A percentile compares a stretch with the other conserved stretches of the same genome.
phyloP scores from a whole-genome alignment of 1,140 invertebrate species.

The Drosophila jambulina region DNA sequence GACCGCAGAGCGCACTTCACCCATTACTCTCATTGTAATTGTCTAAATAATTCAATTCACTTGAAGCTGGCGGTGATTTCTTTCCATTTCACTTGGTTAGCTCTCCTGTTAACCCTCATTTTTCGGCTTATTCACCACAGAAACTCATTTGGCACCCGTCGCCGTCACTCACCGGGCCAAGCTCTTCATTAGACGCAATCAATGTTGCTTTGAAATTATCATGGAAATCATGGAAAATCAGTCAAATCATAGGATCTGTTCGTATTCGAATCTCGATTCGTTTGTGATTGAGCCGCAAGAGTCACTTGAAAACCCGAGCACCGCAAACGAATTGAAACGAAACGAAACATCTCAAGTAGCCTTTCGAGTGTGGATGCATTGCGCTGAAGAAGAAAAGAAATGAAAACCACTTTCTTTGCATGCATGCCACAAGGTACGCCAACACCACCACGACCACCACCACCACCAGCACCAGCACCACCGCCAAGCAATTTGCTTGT shows the following conservation, averaged over 20 bases:
- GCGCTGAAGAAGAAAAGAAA: constrained; percentile 68
- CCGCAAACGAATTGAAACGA: constrained; percentile 25
- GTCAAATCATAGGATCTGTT: constrained; percentile 68
- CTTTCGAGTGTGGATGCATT: constrained; percentile 60
- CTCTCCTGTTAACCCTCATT: constrained; percentile 29
- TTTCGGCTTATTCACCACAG: constrained; percentile 52
- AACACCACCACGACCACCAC: constrained; percentile 66
- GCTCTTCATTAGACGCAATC: constrained; percentile 55
- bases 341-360: constrained; percentile 38
- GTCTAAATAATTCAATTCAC: constrained; percentile 40
- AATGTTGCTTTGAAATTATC: constrained; percentile 47
- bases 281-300: constrained; percentile 55
- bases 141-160: constrained; percentile 60
- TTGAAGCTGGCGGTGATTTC: constrained; percentile 27
- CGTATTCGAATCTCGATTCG: constrained; percentile 30
- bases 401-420: constrained; percentile 85
- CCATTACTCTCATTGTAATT: constrained; percentile 19
- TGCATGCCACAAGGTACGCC: constrained; percentile 82
- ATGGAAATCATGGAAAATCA: constrained; percentile 65
- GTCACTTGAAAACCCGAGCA: constrained; percentile 41
- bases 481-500: constrained; percentile 72
- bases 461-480: constrained; percentile 59
- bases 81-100: constrained; percentile 29
- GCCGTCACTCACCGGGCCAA: not conserved
- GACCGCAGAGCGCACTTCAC: constrained; percentile 13